Evolutionary conservation across 2,797 vertebrate genomes (phyloP).

Genomic region (Gymnoscopelus microlampas): DNA sequence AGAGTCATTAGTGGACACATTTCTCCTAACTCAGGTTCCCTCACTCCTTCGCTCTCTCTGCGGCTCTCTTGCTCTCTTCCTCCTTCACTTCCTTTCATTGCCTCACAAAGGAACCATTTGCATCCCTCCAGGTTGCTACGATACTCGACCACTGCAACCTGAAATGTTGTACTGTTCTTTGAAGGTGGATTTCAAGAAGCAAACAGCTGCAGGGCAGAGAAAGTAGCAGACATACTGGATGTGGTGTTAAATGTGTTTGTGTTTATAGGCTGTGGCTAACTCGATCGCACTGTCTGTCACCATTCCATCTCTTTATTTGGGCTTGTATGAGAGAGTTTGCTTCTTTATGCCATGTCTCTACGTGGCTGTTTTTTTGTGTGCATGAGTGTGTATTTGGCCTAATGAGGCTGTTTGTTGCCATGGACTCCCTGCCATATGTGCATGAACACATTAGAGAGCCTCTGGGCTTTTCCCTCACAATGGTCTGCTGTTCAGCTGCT

Average conservation of each 20-base stretch:
- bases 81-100: slow-evolving; percentile 62
- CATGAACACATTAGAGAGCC: slow-evolving; percentile 55
- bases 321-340: slow-evolving; percentile 15
- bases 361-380: slow-evolving; percentile 28
- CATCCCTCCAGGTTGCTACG: slow-evolving; percentile 77
- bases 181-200: slow-evolving; percentile 60
- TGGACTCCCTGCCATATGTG: slow-evolving; percentile 63
- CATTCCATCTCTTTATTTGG: slow-evolving; percentile 33
- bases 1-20: slow-evolving; percentile 46
- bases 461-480: slow-evolving; percentile 41
- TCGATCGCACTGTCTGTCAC: slow-evolving; percentile 21
- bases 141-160: slow-evolving; percentile 63
- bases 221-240: slow-evolving; percentile 17
- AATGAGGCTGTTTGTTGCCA: slow-evolving; percentile 66
- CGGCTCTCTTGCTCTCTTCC: slow-evolving; percentile 34
- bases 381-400: slow-evolving; percentile 43
- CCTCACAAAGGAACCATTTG: slow-evolving; percentile 73
- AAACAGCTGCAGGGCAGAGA: slow-evolving; percentile 56
- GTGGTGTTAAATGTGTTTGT: slow-evolving; percentile 18
- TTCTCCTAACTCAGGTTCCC: slow-evolving; percentile 32
- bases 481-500: slow-evolving; percentile 43
- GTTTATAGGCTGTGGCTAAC: slow-evolving; percentile 18
- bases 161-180: slow-evolving; percentile 70
- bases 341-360: slow-evolving; percentile 20
- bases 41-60: background rate